Conservation (phyloP, 2,797 vertebrate species). For the Lepidocolaptes lacrymiger region DNA sequence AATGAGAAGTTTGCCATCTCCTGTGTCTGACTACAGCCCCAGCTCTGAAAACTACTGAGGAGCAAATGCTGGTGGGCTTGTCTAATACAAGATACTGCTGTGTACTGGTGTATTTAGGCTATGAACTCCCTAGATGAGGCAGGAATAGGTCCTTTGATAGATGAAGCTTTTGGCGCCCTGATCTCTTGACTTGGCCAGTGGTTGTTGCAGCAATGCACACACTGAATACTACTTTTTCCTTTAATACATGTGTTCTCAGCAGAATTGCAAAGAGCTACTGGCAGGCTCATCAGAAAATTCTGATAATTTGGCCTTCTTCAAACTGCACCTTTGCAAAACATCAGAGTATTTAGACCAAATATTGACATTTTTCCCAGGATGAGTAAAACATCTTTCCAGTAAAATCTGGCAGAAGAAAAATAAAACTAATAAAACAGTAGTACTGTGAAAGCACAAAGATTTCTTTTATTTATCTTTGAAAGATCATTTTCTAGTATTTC, state of each 20-base stretch:
- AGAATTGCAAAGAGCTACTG: slow-evolving; percentile 13
- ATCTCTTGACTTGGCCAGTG: not conserved
- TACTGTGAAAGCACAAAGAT: slow-evolving; percentile 33
- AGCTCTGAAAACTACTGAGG: not conserved
- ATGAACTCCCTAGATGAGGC: not conserved
- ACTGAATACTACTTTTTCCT: not conserved
- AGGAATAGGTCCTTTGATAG: not conserved
- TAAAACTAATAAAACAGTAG: slow-evolving; percentile 24
- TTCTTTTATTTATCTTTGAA: slow-evolving; percentile 19
- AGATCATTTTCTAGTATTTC: not conserved
- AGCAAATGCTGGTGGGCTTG: not conserved
- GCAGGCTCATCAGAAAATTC: slow-evolving; percentile 39
- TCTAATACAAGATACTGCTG: not conserved
- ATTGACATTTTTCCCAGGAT: slow-evolving; percentile 58
- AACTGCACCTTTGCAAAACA: slow-evolving; percentile 35
- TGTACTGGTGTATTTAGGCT: not conserved
- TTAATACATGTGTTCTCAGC: not conserved
- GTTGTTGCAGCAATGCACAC: not conserved
- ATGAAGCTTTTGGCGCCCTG: not conserved
- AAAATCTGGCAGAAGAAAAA: slow-evolving; percentile 56
- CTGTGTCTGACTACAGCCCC: not conserved
- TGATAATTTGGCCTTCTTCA: slow-evolving; percentile 36
- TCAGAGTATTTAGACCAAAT: slow-evolving; percentile 37
- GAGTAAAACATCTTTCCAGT: slow-evolving; percentile 60
- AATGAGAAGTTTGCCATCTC: not conserved